phyloP scores from a whole-genome alignment of 2,113 vertebrate species.

The Oostethus manadensis region DNA sequence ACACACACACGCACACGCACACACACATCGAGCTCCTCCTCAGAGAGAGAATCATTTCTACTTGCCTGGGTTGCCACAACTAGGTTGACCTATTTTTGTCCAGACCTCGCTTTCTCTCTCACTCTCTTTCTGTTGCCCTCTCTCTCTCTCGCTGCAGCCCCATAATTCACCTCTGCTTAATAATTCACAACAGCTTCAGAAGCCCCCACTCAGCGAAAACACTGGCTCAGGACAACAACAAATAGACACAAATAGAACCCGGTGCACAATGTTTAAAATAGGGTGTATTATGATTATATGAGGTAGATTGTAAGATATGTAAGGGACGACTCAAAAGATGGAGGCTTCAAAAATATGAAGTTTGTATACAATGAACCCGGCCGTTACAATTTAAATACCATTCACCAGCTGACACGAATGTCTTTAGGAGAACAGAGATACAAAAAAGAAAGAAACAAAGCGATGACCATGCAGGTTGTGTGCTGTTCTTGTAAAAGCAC shows the following conservation, averaged over 20 bases:
- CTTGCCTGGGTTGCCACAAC: slow-evolving; percentile 65
- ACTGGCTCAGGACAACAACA: slow-evolving; percentile 43
- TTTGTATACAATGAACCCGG: neutral
- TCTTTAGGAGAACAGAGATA: slow-evolving; percentile 16
- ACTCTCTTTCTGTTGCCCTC: slow-evolving; percentile 26
- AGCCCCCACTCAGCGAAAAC: slow-evolving; percentile 50
- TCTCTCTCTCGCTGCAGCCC: slow-evolving; percentile 45
- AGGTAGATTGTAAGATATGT: neutral
- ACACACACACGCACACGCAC: slow-evolving; percentile 32
- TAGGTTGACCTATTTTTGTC: slow-evolving; percentile 75
- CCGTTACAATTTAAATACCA: neutral
- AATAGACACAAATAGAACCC: slow-evolving; percentile 21
- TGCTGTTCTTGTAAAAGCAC: slow-evolving; percentile 53
- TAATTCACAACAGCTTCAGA: slow-evolving; percentile 68
- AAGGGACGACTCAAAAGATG: neutral
- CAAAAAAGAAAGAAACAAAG: slow-evolving; percentile 4
- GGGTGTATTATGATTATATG: neutral
- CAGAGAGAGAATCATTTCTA: slow-evolving; percentile 67
- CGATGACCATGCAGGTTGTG: slow-evolving; percentile 21
- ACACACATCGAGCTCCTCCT: slow-evolving; percentile 52
- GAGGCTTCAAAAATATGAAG: neutral
- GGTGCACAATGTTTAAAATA: slow-evolving; percentile 1
- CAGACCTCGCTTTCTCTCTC: slow-evolving; percentile 48
- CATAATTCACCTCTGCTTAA: slow-evolving; percentile 70
- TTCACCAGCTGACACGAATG: slow-evolving; percentile 4